Evolutionary conservation across 2,888 invertebrate species (phyloP), one percentile per base, ranked within the genome.

Genomic region (Hybos culiciformis): DNA sequence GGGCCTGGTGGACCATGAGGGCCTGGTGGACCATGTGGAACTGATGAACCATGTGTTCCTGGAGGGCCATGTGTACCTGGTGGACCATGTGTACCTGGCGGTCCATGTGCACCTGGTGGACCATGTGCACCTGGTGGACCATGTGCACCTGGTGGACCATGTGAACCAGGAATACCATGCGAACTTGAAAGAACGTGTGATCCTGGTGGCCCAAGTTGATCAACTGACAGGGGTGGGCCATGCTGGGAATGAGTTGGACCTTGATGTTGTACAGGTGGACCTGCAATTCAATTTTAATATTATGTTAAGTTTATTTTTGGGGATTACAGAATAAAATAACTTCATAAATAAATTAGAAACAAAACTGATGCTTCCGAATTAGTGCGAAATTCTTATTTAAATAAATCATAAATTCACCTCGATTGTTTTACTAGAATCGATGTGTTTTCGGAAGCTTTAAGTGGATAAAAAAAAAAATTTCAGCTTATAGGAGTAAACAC

Each of bases 181-280:
- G 31, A 40, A 3, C 68, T 68, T 0, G 70, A 60, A 4, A 69
- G 61, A 17, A 21, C 37, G 19, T 45, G 45, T 3, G 55, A 54
- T 17, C 49, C 49, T 15, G 58, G 59, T n/a, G 32, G 39, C 3
- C 36, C 42, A 19, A 44, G 46, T 11, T 34, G 38, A 5, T n/a
- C n/a, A n/a, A n/a, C n/a, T n/a, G n/a, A n/a, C n/a, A n/a, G n/a
- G 3, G 48, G 43, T 23, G 56, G 51, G 2, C 55, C 57, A 51
- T 59, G 59, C 39, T 52, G 46, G 6, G 55, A 39, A 46, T 59
- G 56, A 45, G 60, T 53, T 7, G 60, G 61, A 4, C 57, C 58
- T 41, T 58, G 59, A 0, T 60, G 57, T 2, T 60, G 61, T 11
- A 58, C 60, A 15, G 51, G 50, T 11, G 51, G 51, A 34, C 47